Evolutionary conservation across 2,797 vertebrate species (phyloP).

Genomic region (Chaunax sp.): DNA sequence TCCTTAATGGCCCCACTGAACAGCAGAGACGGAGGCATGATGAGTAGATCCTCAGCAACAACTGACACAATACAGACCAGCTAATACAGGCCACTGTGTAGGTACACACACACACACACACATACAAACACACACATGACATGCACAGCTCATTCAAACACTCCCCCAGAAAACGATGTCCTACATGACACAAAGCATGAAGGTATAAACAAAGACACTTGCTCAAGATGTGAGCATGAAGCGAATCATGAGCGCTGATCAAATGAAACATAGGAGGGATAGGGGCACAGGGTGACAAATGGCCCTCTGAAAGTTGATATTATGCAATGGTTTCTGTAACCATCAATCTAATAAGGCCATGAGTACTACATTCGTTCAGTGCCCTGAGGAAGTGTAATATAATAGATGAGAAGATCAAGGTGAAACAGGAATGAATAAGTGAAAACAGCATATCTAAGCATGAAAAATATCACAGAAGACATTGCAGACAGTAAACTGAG

Average conservation of each 20-base stretch:
- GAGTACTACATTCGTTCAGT: conserved; percentile 76
- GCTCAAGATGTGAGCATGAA: conserved; percentile 57
- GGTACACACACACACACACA: neutral
- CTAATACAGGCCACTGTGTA: conserved; percentile 65
- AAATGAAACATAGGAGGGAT: conserved; percentile 70
- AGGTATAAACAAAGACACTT: conserved; percentile 73
- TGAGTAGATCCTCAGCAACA: conserved; percentile 74
- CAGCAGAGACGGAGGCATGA: conserved; percentile 69
- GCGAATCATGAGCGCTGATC: conserved; percentile 69
- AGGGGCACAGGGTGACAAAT: conserved; percentile 79
- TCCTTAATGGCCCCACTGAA: conserved; percentile 74
- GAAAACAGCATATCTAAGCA: conserved; percentile 83
- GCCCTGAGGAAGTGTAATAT: conserved; percentile 75
- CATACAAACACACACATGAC: conserved; percentile 5
- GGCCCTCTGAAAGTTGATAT: conserved; percentile 76
- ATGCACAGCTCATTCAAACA: conserved; percentile 27
- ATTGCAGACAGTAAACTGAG: conserved; percentile 78
- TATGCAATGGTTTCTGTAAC: conserved; percentile 82
- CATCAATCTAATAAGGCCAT: conserved; percentile 81
- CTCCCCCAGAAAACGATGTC: conserved; percentile 57
- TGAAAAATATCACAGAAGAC: conserved; percentile 83
- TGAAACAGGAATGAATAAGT: conserved; percentile 83
- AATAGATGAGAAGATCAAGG: conserved; percentile 84
- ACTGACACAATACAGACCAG: conserved; percentile 71
- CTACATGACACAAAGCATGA: conserved; percentile 70